Evolutionary conservation across 2,113 vertebrate genomes (phyloP).

Genomic region (Bufo gargarizans): DNA sequence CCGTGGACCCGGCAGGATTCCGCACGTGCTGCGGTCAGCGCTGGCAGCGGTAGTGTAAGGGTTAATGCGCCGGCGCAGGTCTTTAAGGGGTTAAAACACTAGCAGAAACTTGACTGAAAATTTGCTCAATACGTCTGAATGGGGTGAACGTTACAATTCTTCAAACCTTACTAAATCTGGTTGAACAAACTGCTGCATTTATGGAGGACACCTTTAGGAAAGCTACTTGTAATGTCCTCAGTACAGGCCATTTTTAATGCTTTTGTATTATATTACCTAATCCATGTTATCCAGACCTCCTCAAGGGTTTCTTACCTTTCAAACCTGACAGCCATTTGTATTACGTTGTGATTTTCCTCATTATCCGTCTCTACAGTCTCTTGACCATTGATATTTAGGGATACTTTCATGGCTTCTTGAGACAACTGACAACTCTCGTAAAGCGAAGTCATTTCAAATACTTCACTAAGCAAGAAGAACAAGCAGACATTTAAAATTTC

Average conservation of each 20-base stretch:
- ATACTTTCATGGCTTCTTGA: conserved; percentile 69
- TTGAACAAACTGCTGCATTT: too few relatives aligned
- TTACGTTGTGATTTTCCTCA: conserved; percentile 76
- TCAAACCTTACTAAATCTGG: too few relatives aligned
- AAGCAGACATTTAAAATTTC: not conserved
- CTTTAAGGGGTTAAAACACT: too few relatives aligned
- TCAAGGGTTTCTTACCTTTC: conserved; percentile 76
- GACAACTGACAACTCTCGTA: conserved; percentile 73
- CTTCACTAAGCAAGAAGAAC: conserved; percentile 73
- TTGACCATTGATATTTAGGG: conserved; percentile 61
- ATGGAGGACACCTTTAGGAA: too few relatives aligned
- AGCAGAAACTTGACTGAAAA: too few relatives aligned
- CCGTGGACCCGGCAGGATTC: too few relatives aligned
- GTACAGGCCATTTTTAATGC: not conserved
- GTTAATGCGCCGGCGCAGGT: too few relatives aligned
- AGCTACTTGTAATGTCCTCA: too few relatives aligned
- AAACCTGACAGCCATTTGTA: conserved; percentile 87
- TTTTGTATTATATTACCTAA: not conserved
- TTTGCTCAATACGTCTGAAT: too few relatives aligned
- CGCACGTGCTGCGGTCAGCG: too few relatives aligned
- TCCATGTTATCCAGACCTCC: not conserved
- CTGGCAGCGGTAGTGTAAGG: too few relatives aligned
- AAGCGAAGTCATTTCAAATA: conserved; percentile 81
- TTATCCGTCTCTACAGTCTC: conserved; percentile 40
- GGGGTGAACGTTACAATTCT: too few relatives aligned